Evolutionary conservation across 2,888 invertebrate species (phyloP).

Genomic region (Ophonus ardosiacus): DNA sequence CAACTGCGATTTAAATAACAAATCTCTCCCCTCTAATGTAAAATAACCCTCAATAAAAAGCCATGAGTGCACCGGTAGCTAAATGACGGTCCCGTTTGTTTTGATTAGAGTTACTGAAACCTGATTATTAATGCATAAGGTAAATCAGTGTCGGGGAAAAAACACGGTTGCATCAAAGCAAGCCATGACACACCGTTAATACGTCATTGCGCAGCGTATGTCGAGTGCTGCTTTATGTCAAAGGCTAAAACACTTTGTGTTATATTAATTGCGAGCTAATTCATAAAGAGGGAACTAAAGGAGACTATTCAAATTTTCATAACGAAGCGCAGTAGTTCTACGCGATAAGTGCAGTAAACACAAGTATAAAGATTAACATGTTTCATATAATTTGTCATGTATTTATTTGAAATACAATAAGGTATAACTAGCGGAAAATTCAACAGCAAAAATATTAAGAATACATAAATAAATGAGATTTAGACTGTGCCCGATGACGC

Average conservation of each 20-base stretch:
- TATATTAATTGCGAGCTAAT: background rate
- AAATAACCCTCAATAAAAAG: background rate
- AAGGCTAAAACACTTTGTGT: background rate
- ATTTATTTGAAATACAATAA: no score
- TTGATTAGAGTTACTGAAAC: constrained; percentile 57
- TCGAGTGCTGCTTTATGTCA: background rate
- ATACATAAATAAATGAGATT: no score
- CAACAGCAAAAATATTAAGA: no score
- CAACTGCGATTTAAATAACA: no score
- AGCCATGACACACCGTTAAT: background rate
- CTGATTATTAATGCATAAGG: constrained; percentile 57
- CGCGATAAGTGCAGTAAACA: background rate
- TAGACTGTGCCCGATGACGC: no score
- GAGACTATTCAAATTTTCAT: background rate
- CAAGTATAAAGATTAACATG: no score
- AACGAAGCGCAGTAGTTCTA: background rate
- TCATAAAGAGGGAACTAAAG: background rate
- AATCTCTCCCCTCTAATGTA: no score
- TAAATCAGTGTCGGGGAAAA: constrained; percentile 30
- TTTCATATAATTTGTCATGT: no score
- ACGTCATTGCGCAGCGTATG: background rate
- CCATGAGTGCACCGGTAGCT: background rate
- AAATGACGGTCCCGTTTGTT: constrained; percentile 45
- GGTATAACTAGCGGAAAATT: no score
- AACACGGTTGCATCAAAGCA: constrained; percentile 21